Base-by-base conservation (phyloP, 2,888 invertebrate species). In the Andrena flavipes region DNA sequence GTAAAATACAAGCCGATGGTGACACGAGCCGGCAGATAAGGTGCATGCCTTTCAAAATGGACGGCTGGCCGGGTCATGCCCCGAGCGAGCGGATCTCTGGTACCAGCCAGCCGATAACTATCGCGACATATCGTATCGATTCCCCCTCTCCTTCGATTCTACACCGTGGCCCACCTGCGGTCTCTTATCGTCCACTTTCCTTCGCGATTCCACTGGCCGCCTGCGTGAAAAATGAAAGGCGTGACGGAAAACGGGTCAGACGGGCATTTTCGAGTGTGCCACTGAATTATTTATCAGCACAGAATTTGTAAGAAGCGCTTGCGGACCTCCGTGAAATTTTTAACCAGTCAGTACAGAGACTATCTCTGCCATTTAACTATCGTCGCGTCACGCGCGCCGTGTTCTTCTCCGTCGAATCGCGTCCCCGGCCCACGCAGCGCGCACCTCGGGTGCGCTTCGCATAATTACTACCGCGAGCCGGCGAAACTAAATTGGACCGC, bases 41-140 rank as follows among this genome's bases (percentile, higher is more conserved):
- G 79, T 70, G 70, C 67, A 79, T 76, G 86, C 80, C 83, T 74
- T 81, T 85, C 85, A 88, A 88, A 88, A 88, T 88, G 87, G 84
- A 81, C 77, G 81, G 33, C 71, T 63, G 56, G 48, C 6, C 64
- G 78, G 82, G 85, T 84, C 88, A 75, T 78, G 83, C 75, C 80
- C 78, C 72, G 59, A 42, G 48, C 68, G 49, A 60, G 63, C n/a
- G 51, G 67, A 87, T 84, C 72, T 49, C 23, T 54, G 51, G 59
- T 51, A 59, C 29, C 62, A 51, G 60, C 56, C 64, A 49, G 54
- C 80, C 62, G 75, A 81, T 84, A 60, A 20, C 23, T 69, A 68
- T 75, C 63, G 77, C 62, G 30, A 35, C 29, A 42, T 48, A 49
- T 13, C 60, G 60, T 48, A 8, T 29, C 51, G 63, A 23, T 56